phyloP scores from a whole-genome alignment of 2,888 invertebrate genomes.

The Xanthorhoe spadicearia region DNA sequence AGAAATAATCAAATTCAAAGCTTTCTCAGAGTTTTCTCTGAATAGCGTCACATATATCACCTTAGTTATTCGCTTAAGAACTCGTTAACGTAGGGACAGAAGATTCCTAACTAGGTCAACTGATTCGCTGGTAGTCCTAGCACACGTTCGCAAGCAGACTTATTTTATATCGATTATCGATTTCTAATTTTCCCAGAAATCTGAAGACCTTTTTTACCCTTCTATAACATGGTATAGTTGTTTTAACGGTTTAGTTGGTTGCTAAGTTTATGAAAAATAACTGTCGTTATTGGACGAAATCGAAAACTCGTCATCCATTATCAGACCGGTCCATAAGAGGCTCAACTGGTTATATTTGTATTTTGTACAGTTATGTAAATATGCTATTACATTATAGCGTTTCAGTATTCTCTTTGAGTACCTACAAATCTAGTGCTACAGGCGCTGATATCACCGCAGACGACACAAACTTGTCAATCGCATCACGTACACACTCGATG shows the following conservation, averaged over 20 bases:
- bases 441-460: constrained; percentile 47
- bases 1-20: background rate
- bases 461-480: constrained; percentile 50
- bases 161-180: background rate
- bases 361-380: too few species aligned
- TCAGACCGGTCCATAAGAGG: too few species aligned
- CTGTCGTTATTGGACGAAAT: too few species aligned
- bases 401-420: too few species aligned
- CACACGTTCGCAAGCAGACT: background rate
- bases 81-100: constrained; percentile 34
- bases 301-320: too few species aligned
- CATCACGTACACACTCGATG: constrained; percentile 52
- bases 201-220: background rate
- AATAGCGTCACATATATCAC: constrained; percentile 2
- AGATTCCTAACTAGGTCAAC: constrained; percentile 47
- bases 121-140: constrained; percentile 42
- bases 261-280: too few species aligned
- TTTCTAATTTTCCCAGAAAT: background rate
- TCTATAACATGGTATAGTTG: too few species aligned
- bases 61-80: constrained; percentile 8
- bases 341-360: too few species aligned
- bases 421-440: background rate
- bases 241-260: too few species aligned
- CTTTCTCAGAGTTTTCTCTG: background rate
- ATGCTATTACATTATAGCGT: too few species aligned